Conservation (phyloP, 2,888 invertebrate species). For the Tanypteryx hageni region DNA sequence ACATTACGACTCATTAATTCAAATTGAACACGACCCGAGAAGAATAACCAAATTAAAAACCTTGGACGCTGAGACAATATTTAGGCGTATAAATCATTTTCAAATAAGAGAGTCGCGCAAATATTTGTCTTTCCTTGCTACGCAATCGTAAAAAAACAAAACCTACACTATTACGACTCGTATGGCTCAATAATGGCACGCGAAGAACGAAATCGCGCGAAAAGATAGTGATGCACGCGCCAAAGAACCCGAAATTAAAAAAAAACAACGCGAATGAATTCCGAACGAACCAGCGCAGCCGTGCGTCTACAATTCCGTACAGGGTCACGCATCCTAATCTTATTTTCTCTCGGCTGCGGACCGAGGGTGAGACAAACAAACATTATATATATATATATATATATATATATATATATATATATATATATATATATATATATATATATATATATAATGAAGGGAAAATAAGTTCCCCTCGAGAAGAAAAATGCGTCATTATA, state of each 20-base stretch:
- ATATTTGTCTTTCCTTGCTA: neutral
- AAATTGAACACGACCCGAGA: neutral
- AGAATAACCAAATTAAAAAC: conserved; percentile 3
- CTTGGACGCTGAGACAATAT: neutral
- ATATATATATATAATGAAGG: neutral
- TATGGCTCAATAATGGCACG: neutral
- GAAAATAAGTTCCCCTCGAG: neutral
- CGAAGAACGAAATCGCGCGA: neutral
- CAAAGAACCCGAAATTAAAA: neutral
- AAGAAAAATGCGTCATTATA: neutral
- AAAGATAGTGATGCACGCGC: neutral
- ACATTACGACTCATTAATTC: neutral
- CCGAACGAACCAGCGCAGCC: too few species aligned
- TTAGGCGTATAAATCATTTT: neutral
- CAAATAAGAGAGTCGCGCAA: neutral
- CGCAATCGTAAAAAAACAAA: neutral
- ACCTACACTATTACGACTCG: neutral
- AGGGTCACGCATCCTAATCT: too few species aligned
- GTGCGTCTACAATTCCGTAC: too few species aligned
- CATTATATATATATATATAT: too few species aligned
- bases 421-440: too few species aligned
- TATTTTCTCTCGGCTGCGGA: too few species aligned
- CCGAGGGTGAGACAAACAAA: too few species aligned
- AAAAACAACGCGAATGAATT: neutral
- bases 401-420: too few species aligned